Percentiles rank a stretch among this genome's conserved stretches.
Conservation (phyloP, 1,140 invertebrate species). For the Caenorhabditis brenneri region DNA sequence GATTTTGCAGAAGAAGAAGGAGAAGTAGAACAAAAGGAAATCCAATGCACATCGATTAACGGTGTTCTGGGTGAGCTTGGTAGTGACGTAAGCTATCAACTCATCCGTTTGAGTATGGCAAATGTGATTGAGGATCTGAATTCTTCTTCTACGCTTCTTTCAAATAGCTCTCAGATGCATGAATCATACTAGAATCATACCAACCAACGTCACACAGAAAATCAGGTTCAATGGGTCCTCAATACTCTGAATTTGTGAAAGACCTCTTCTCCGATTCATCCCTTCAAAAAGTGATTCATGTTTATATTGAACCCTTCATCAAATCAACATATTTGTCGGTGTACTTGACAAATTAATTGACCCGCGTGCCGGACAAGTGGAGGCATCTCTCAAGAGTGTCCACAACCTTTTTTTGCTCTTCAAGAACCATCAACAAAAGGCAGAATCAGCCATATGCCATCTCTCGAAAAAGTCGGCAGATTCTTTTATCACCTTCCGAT, state of each 20-base stretch:
- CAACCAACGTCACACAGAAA: no score
- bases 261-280: no score
- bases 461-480: not conserved
- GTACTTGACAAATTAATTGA: slow-evolving; percentile 44
- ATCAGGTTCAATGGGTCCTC: not conserved
- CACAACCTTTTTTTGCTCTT: not conserved
- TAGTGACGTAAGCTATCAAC: no score
- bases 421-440: not conserved
- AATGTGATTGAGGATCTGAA: no score
- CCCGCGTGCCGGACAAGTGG: not conserved
- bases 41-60: not conserved
- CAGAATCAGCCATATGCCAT: not conserved
- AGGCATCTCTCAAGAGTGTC: slow-evolving; percentile 7
- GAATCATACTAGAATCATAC: no score
- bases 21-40: not conserved
- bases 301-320: not conserved
- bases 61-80: no score
- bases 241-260: not conserved
- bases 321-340: slow-evolving; percentile 14
- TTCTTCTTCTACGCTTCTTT: no score
- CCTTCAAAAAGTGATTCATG: no score
- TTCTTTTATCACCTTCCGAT: not conserved
- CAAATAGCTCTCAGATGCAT: no score
- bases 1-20: not conserved
- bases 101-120: no score